These are phyloP conservation scores for Edolisoma coerulescens DNA, from an alignment of 2,113 vertebrate genomes.

Conservation along the genomic window DNA sequence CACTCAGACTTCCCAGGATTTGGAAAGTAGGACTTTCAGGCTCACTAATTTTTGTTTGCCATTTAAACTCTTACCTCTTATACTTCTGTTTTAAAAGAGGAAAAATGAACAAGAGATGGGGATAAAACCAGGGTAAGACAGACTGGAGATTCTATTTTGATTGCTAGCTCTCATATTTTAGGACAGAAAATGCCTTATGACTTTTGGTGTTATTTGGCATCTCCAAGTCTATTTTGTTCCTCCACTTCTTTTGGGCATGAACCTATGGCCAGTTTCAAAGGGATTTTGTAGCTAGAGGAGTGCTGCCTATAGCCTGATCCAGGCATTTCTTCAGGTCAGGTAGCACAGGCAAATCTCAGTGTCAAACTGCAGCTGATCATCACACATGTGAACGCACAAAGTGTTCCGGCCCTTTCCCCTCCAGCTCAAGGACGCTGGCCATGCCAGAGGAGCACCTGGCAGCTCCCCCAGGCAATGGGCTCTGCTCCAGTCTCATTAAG, in stretches of 20 bases:
- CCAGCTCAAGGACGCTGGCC: neutral
- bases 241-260: neutral
- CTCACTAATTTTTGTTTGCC: neutral
- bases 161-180: neutral
- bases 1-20: neutral
- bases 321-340: neutral
- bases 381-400: fast-evolving
- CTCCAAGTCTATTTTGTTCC: neutral
- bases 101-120: neutral
- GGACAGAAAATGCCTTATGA: neutral
- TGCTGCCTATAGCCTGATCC: neutral
- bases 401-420: neutral
- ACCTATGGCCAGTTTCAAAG: neutral
- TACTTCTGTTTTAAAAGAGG: neutral
- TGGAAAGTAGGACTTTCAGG: neutral
- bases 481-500: conserved; percentile 19
- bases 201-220: neutral
- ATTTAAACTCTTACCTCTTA: neutral
- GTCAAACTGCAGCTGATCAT: neutral
- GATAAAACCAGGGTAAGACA: neutral
- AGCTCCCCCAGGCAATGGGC: neutral
- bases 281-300: neutral
- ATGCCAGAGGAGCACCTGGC: conserved; percentile 18
- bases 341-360: neutral
- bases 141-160: neutral